Evolutionary conservation across 1,140 invertebrate species (phyloP), one percentile per base, ranked within the genome.

Genomic region (Danaus plexippus): DNA sequence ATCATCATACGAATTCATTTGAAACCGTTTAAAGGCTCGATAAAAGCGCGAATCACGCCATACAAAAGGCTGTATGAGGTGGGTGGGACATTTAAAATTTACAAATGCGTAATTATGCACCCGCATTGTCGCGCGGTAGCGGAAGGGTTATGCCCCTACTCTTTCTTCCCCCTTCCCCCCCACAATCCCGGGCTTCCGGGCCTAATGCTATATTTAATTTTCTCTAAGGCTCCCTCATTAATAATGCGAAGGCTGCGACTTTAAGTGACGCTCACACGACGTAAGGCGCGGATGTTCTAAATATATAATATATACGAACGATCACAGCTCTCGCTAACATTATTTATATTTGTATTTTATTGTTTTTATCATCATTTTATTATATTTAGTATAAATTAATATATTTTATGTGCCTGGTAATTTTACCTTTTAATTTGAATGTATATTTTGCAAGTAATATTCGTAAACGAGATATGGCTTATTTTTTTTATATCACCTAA

Each of bases 141-240:
- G 71, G 67, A 82, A 84, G 80, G 80, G 82, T 83, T 83, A 77
- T 63, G 54, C 70, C 72, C 73, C 73, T 67, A 45, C 61, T 63
- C 63, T 69, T 78, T 73, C 71, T 71, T 73, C 66, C 64, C 58
- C 64, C 65, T 63, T 44, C 45, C 42, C 68, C 66, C 69, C 69
- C 74, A 59, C 63, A 73, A 83, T 77, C 71, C 80, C 71, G 65
- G 76, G 79, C 78, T 86, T 83, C 80, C 80, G 80, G 73, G 73
- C 77, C 83, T 86, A 86, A 86, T 86, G 83, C 83, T 84, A 86
- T 86, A 86, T 86, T 86, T 86, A 86, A 86, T 86, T 86, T 86
- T 86, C 83, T 86, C 80, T 85, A 83, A 84, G 83, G 76, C 83
- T 82, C 80, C 75, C 80, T 86, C 83, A 86, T 86, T 86, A 86